phyloP scores from a whole-genome alignment of 2,888 invertebrate species.

The Eupithecia subumbrata region DNA sequence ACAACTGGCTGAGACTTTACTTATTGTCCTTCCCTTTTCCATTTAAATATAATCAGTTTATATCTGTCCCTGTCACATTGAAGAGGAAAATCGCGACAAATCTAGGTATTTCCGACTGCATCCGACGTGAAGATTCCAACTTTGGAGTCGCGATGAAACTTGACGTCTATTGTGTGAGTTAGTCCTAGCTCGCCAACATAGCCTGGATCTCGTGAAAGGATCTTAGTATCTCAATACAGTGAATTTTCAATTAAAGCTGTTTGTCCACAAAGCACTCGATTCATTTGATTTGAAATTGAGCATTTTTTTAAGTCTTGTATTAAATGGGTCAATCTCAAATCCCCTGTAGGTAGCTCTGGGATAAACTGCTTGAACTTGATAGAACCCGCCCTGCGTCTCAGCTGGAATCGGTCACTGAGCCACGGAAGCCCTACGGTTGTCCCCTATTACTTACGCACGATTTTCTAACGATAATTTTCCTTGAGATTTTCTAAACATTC shows the following conservation, averaged over 20 bases:
- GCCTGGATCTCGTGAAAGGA: not conserved
- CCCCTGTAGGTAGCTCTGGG: too few species aligned
- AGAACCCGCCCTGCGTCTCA: not conserved
- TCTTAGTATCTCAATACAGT: not conserved
- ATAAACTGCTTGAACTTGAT: not conserved
- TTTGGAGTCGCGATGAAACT: constrained; percentile 54
- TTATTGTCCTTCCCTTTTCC: not conserved
- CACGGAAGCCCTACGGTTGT: too few species aligned
- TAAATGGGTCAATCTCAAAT: too few species aligned
- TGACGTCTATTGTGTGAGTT: constrained; percentile 63
- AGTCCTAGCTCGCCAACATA: constrained; percentile 4
- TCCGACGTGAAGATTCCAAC: constrained; percentile 56
- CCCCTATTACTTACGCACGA: too few species aligned
- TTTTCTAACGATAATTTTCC: too few species aligned
- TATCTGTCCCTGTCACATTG: not conserved
- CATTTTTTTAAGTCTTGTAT: too few species aligned
- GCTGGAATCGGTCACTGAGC: too few species aligned
- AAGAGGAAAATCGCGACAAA: constrained; percentile 17
- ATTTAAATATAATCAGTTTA: not conserved
- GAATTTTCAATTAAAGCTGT: not conserved
- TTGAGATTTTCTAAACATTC: too few species aligned
- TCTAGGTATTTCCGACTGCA: constrained; percentile 47
- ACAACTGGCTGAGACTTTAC: too few species aligned
- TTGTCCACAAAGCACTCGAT: not conserved
- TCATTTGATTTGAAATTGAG: not conserved